These are phyloP conservation scores for Euglossa dilemma DNA, from an alignment of 1,140 invertebrate species.

Conservation along the genomic window DNA sequence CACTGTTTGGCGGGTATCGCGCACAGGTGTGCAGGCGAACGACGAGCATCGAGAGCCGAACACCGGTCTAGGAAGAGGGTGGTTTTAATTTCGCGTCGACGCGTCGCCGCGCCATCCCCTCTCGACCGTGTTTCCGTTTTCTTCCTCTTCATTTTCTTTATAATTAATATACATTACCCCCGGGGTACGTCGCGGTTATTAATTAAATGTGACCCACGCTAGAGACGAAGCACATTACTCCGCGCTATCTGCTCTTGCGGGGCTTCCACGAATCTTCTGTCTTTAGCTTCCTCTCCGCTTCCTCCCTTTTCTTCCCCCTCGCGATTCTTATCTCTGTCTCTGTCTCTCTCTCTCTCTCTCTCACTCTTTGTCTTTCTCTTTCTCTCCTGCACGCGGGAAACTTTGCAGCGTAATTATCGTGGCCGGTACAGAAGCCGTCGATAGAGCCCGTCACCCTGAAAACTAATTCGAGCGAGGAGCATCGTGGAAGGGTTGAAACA, in stretches of 20 bases:
- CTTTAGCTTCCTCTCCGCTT: conserved; percentile 5
- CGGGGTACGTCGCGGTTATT: conserved; percentile 67
- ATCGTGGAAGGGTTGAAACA: neutral
- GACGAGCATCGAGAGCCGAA: neutral
- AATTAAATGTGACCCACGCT: conserved; percentile 68
- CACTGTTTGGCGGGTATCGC: neutral
- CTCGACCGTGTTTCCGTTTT: neutral
- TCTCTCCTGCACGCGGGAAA: too few species aligned
- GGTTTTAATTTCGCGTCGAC: conserved; percentile 27
- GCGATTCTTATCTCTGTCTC: conserved; percentile 10
- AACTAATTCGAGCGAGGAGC: conserved; percentile 18
- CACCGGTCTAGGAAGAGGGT: neutral
- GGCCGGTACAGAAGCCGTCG: neutral
- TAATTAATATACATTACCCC: conserved; percentile 67
- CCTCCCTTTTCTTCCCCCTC: neutral
- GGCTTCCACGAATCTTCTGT: conserved; percentile 7
- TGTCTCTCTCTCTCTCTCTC: too few species aligned
- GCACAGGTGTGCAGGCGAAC: too few species aligned
- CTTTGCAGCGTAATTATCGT: too few species aligned
- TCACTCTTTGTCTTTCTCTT: neutral
- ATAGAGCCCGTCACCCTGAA: neutral
- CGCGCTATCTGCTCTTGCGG: conserved; percentile 32
- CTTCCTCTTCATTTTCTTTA: conserved; percentile 32
- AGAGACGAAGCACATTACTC: conserved; percentile 61
- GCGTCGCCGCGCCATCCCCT: neutral